Conservation (phyloP, 2,888 invertebrate genomes). For the Athetis lepigone region DNA sequence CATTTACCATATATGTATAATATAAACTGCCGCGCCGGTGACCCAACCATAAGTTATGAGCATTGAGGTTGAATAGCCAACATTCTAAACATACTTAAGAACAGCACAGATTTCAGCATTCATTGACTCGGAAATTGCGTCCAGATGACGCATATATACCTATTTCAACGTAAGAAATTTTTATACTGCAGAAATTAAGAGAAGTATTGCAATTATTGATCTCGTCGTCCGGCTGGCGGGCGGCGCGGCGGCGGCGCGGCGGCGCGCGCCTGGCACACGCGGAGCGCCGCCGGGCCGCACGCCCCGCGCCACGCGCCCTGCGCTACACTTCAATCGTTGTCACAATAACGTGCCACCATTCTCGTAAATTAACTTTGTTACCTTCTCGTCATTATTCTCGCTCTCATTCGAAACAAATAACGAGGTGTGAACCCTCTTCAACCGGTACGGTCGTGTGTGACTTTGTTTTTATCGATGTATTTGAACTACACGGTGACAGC, state of each 20-base stretch:
- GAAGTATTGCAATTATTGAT: conserved; percentile 64
- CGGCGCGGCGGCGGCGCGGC: conserved; percentile 56
- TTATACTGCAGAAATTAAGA: conserved; percentile 58
- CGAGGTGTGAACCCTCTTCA: conserved; percentile 63
- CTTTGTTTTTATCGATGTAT: conserved; percentile 36
- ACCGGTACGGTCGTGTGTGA: conserved; percentile 34
- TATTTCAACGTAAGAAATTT: conserved; percentile 13
- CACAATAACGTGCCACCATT: conserved; percentile 77
- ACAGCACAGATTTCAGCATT: not conserved
- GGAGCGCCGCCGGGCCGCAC: conserved; percentile 65
- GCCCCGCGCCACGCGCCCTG: conserved; percentile 62
- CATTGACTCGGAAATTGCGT: conserved; percentile 13
- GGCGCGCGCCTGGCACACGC: conserved; percentile 61
- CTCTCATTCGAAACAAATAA: conserved; percentile 76
- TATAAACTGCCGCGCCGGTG: too few relatives aligned
- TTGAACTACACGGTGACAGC: conserved; percentile 32
- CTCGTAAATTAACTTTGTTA: conserved; percentile 85
- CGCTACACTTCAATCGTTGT: conserved; percentile 67
- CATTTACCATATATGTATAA: too few relatives aligned
- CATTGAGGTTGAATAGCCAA: too few relatives aligned
- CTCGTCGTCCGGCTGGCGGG: conserved; percentile 52
- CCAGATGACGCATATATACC: conserved; percentile 14
- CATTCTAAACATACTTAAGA: too few relatives aligned
- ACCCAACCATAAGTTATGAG: too few relatives aligned
- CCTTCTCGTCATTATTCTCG: conserved; percentile 77